phyloP scores from a whole-genome alignment of 2,888 invertebrate genomes.

The Blastobasis lacticolella region DNA sequence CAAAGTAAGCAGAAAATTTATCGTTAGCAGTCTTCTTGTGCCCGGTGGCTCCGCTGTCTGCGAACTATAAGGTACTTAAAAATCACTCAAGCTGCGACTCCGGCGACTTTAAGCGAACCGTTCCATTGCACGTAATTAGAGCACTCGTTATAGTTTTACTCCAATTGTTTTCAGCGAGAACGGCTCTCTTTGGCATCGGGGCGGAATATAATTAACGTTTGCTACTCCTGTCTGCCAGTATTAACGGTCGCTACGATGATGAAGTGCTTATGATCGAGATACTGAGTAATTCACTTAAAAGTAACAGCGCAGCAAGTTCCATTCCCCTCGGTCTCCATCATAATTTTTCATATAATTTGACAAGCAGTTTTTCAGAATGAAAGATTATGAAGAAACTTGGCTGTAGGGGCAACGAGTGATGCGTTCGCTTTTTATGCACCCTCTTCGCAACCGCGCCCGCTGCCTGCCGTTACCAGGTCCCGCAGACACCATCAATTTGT shows the following conservation, averaged over 20 bases:
- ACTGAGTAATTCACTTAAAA: background rate
- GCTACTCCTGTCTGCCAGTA: background rate
- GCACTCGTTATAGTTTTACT: background rate
- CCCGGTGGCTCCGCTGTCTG: background rate
- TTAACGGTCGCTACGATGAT: background rate
- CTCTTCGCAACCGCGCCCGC: background rate
- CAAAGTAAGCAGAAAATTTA: conserved; percentile 25
- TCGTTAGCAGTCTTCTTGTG: conserved; percentile 8
- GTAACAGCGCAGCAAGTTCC: too few species aligned
- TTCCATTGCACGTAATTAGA: background rate
- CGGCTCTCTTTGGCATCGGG: too few species aligned
- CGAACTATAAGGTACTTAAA: background rate
- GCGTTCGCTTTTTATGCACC: conserved; percentile 20
- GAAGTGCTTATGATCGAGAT: background rate
- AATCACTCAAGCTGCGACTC: background rate
- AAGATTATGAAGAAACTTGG: conserved; percentile 1
- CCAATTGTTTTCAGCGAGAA: too few species aligned
- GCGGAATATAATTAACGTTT: too few species aligned
- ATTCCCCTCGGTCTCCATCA: too few species aligned
- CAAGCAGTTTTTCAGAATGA: too few species aligned
- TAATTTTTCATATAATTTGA: too few species aligned
- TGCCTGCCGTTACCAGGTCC: conserved; percentile 1
- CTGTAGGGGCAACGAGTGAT: conserved; percentile 31
- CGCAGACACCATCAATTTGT: conserved; percentile 19
- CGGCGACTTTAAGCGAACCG: background rate